Conservation (phyloP, 2,113 vertebrate genomes). For the Scalopus aquaticus region DNA sequence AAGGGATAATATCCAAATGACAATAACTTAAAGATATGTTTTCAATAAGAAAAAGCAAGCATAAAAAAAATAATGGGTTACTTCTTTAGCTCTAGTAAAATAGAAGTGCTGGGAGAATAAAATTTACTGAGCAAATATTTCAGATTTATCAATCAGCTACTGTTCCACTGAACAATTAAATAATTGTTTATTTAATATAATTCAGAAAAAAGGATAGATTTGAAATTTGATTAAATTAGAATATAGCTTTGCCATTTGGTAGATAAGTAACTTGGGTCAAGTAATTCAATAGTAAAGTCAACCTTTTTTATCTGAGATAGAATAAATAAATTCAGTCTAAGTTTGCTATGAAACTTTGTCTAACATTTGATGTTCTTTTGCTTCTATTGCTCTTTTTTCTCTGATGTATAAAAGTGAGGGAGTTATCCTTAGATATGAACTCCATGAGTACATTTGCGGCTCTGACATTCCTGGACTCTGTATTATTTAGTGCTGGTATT, state of each 20-base stretch:
- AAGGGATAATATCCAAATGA: slow-evolving; percentile 19
- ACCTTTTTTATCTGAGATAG: not conserved
- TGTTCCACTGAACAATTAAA: slow-evolving; percentile 31
- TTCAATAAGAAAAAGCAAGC: not conserved
- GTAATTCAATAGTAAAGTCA: not conserved
- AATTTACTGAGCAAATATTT: slow-evolving; percentile 39
- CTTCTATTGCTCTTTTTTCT: not conserved
- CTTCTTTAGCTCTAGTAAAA: not conserved
- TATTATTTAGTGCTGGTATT: not conserved
- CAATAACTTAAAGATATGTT: slow-evolving; percentile 17
- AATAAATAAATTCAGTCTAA: not conserved
- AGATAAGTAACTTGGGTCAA: not conserved
- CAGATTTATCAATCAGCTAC: slow-evolving; percentile 17
- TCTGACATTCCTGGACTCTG: not conserved
- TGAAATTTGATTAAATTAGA: slow-evolving; percentile 25
- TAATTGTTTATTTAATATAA: slow-evolving; percentile 27
- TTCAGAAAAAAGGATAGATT: slow-evolving; percentile 41
- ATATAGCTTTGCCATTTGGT: not conserved
- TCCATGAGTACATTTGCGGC: not conserved
- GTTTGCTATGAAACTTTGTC: not conserved
- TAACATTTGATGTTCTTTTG: not conserved
- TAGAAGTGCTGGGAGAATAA: not conserved
- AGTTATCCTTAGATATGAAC: not conserved
- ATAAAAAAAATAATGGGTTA: not conserved
- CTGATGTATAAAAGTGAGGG: not conserved